Evolutionary conservation across 2,888 invertebrate genomes (phyloP).

Genomic region (Iphiclides podalirius): DNA sequence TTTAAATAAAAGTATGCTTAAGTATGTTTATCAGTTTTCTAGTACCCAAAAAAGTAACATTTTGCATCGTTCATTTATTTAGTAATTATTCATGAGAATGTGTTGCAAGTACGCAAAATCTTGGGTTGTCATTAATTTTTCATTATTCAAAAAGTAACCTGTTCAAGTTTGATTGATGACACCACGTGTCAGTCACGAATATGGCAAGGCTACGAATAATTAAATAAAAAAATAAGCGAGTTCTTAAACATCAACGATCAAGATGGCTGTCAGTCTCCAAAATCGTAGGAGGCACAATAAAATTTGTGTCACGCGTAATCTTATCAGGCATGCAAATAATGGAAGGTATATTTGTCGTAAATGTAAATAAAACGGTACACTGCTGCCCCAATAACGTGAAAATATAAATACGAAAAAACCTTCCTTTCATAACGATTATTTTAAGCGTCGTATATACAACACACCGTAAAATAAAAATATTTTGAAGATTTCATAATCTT

Average conservation of each 20-base stretch:
- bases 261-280: constrained; percentile 30
- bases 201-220: constrained; percentile 11
- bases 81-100: no score
- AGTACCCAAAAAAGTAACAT: no score
- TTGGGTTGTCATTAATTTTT: no score
- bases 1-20: no score
- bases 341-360: constrained; percentile 28
- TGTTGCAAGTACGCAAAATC: no score
- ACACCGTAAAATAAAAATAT: no score
- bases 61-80: no score
- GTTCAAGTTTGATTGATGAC: constrained; percentile 14
- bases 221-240: constrained; percentile 9
- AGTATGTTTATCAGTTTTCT: no score
- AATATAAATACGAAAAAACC: constrained; percentile 1
- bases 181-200: not conserved
- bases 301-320: constrained; percentile 33
- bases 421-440: not conserved
- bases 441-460: not conserved
- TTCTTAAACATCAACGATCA: constrained; percentile 17
- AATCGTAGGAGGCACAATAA: constrained; percentile 27
- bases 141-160: no score
- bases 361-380: constrained; percentile 29
- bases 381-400: constrained; percentile 11
- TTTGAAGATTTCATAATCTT: no score
- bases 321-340: constrained; percentile 29